These are phyloP conservation scores for Clarias laeviceps DNA, from an alignment of 2,797 vertebrate genomes.

Conservation along the genomic window DNA sequence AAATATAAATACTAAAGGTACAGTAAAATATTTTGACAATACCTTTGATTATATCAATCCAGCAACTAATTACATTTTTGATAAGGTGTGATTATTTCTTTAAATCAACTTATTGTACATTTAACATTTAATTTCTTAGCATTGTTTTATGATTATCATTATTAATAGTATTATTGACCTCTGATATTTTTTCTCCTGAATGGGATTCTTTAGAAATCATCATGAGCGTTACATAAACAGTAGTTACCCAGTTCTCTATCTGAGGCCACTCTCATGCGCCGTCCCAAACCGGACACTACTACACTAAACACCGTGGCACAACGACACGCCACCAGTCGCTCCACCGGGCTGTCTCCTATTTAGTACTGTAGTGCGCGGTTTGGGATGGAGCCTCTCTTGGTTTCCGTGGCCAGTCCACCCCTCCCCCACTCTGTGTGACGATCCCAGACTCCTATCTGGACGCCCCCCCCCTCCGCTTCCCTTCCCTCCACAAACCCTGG, in stretches of 20 bases:
- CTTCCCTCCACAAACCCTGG: constrained; percentile 65
- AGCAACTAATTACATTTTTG: not conserved
- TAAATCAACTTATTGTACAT: not conserved
- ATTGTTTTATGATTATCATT: not conserved
- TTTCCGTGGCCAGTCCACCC: constrained; percentile 52
- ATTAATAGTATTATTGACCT: not conserved
- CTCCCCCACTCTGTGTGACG: constrained; percentile 66
- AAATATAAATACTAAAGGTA: not conserved
- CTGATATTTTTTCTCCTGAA: constrained; percentile 5
- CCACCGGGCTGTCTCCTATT: not conserved
- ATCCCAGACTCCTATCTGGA: constrained; percentile 63
- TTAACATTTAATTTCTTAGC: not conserved
- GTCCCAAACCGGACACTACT: constrained; percentile 10
- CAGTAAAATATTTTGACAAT: not conserved
- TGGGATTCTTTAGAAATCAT: constrained; percentile 8
- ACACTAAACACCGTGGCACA: not conserved
- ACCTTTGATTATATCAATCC: not conserved
- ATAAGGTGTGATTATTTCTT: not conserved
- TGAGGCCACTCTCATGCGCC: not conserved
- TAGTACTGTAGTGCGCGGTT: not conserved
- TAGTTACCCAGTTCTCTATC: constrained; percentile 4
- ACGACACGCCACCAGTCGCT: not conserved
- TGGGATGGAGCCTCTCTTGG: constrained; percentile 11
- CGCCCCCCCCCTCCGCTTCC: constrained; percentile 59
- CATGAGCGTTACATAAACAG: constrained; percentile 18